Evolutionary conservation across 1,140 invertebrate genomes (phyloP), one percentile per base, ranked within the genome.

Genomic region (Lordiphosa clarofinis): DNA sequence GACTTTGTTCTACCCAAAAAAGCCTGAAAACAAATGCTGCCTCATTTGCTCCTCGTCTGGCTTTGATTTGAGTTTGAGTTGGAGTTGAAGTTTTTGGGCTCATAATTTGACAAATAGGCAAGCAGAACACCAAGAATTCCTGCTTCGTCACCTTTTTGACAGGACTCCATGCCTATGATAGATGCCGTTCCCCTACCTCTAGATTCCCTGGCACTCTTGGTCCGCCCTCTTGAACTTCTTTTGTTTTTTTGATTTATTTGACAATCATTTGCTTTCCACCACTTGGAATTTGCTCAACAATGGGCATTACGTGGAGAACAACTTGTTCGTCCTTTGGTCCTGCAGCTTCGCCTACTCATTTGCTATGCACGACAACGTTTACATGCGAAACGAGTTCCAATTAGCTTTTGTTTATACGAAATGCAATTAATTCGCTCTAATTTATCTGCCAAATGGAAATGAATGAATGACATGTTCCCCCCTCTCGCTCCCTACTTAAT

Each of bases 351-450:
- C 7, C 28, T 31, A 28, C 73, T 84, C 70, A 84, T 84, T 84
- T 78, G 64, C 55, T 82, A 84, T 84, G 78, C 78, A 78, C 60
- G 66, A 71, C 61, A 44, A 55, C 78, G 55, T 69, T 59, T 67
- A 73, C 73, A 82, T 82, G 78, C 78, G 78, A 84, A 82, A 82
- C 78, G 78, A 78, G 73, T 84, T 84, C 79, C 78, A 84, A 84
- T 78, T 82, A 71, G 81, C 78, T 48, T 70, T 82, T 82, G 73
- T 82, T 81, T 78, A 84, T 84, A 59, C 70, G 78, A 71, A 78
- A 84, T 84, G 78, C 78, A 84, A 84, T 84, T 84, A 84, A 84
- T 84, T 84, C 73, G 78, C 73, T 84, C 78, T 74, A 87, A 86
- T 86, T 86, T 86, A 81, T 86, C 64, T 81, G 62, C 39, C 37